Percentiles rank a stretch among this genome's conserved stretches.
Conservation (phyloP, 53 echinoderm and acorn worm species). For the Henricia sp. region DNA sequence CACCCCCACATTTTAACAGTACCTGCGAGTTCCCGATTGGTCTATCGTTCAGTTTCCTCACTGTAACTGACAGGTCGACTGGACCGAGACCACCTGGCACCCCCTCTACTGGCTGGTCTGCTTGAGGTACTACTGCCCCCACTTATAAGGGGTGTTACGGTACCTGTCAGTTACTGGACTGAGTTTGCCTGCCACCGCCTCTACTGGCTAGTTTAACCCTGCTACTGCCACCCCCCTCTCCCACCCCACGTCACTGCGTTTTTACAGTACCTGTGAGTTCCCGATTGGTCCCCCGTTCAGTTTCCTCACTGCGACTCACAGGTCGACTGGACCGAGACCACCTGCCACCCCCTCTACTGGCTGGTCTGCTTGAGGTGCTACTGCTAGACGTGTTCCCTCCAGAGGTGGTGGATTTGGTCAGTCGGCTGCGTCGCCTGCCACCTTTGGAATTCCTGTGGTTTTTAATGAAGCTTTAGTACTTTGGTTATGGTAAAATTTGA, state of each 20-base stretch:
- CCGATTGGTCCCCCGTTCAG: background rate
- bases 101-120: conserved; percentile 3
- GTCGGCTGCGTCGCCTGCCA: conserved; percentile 57
- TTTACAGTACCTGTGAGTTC: conserved; percentile 27
- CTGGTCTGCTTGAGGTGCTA: background rate
- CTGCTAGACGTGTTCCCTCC: background rate
- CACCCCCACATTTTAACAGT: too few species aligned
- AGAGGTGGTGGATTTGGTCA: conserved; percentile 34
- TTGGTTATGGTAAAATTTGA: too few species aligned
- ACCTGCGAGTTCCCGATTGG: conserved; percentile 10
- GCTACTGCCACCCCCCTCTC: too few species aligned
- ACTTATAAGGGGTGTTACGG: too few species aligned
- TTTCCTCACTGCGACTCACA: conserved; percentile 28
- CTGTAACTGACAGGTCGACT: conserved; percentile 32
- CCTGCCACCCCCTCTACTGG: conserved; percentile 22
- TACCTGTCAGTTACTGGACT: too few species aligned
- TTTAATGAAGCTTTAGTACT: too few species aligned
- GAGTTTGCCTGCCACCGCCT: too few species aligned
- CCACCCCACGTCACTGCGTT: too few species aligned
- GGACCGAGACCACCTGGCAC: conserved; percentile 47
- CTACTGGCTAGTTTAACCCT: too few species aligned
- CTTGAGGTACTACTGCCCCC: background rate
- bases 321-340: conserved; percentile 48
- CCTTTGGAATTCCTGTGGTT: conserved; percentile 52
- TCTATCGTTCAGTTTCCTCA: conserved; percentile 9